A percentile compares a stretch with the other conserved stretches of the same genome.
These are phyloP conservation scores for Tympanuchus pallidicinctus DNA, from an alignment of 2,113 vertebrate species.

Conservation along the genomic window DNA sequence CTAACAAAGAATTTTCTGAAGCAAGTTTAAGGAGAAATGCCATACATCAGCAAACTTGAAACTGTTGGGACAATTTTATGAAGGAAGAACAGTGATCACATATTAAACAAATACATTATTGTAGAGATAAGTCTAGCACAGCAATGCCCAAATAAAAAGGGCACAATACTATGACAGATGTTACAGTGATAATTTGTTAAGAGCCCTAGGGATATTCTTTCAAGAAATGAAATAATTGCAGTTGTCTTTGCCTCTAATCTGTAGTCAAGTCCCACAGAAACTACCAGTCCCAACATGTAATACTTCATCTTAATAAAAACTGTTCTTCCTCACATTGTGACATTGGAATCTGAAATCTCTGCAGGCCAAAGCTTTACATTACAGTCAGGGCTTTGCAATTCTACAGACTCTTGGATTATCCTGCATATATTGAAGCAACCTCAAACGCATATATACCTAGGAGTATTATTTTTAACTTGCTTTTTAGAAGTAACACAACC, in stretches of 20 bases:
- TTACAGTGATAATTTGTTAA: background rate
- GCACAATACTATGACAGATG: background rate
- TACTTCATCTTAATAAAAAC: slow-evolving; percentile 19
- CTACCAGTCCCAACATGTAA: background rate
- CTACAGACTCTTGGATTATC: background rate
- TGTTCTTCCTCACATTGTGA: background rate
- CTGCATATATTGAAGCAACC: background rate
- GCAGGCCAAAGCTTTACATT: background rate
- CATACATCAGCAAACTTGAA: background rate
- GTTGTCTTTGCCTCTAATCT: slow-evolving; percentile 16
- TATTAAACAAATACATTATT: background rate
- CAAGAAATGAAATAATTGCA: slow-evolving; percentile 37
- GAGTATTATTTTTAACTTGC: background rate
- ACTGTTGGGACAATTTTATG: background rate
- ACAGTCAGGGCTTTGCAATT: background rate
- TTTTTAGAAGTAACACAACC: background rate
- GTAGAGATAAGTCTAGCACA: background rate
- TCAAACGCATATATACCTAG: fast-evolving
- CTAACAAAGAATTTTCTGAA: slow-evolving; percentile 11
- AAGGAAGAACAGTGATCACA: background rate
- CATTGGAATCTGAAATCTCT: background rate
- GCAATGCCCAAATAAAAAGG: background rate
- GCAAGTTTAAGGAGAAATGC: background rate
- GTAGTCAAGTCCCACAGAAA: background rate
- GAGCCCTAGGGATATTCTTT: background rate